A percentile compares a stretch with the other conserved stretches of the same genome.
Evolutionary conservation across 2,888 invertebrate genomes (phyloP).

Genomic region (Stenoptilia bipunctidactyla): DNA sequence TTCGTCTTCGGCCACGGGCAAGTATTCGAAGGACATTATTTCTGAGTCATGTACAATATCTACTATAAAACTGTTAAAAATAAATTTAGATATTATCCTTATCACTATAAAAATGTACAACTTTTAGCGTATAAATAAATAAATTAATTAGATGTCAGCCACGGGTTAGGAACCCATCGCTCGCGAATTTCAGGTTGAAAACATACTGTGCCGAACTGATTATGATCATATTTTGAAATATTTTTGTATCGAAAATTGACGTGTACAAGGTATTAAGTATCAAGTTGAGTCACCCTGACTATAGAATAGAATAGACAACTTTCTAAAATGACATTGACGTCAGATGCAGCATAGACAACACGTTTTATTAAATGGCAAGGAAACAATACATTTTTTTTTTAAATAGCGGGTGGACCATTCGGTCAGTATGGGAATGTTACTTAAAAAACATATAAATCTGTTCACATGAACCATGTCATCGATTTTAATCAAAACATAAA

Average conservation of each 20-base stretch:
- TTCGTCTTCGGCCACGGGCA: conserved; percentile 97
- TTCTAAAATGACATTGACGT: conserved; percentile 51
- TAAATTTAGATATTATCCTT: conserved; percentile 58
- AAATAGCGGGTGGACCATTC: too few species aligned
- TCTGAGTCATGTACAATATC: conserved; percentile 61
- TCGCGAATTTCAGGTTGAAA: conserved; percentile 57
- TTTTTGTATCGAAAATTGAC: conserved; percentile 21
- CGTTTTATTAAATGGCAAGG: too few species aligned
- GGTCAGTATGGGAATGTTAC: too few species aligned
- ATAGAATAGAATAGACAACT: conserved; percentile 48
- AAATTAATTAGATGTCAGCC: conserved; percentile 63
- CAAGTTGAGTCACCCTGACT: conserved; percentile 31
- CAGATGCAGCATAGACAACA: conserved; percentile 25
- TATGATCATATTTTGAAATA: conserved; percentile 32
- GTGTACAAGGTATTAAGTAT: conserved; percentile 26
- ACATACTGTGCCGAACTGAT: conserved; percentile 39
- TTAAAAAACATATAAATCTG: too few species aligned
- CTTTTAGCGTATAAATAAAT: conserved; percentile 62
- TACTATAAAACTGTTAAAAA: conserved; percentile 47
- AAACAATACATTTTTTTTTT: too few species aligned
- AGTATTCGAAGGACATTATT: conserved; percentile 74
- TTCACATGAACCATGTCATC: too few species aligned
- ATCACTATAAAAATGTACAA: conserved; percentile 63
- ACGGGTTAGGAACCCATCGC: conserved; percentile 69
- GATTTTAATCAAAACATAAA: too few species aligned